Evolutionary conservation across 2,113 vertebrate genomes (phyloP).

Genomic region (Bombycilla garrulus): DNA sequence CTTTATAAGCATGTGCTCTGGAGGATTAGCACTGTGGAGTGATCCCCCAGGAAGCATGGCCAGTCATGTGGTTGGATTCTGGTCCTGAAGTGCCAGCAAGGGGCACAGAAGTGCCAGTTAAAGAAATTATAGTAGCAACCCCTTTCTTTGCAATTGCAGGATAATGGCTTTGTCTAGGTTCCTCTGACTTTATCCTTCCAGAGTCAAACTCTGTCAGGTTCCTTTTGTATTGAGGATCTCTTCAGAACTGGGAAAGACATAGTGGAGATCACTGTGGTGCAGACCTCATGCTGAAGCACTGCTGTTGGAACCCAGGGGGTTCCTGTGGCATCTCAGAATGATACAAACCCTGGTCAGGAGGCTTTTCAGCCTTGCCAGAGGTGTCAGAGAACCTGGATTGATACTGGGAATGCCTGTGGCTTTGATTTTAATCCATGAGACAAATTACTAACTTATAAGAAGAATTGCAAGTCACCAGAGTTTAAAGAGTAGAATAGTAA

Average conservation of each 20-base stretch:
- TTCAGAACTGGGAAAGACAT: neutral
- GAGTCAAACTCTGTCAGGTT: fast-evolving
- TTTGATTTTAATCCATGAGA: no score
- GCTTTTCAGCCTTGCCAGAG: no score
- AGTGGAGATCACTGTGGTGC: neutral
- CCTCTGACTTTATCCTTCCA: neutral
- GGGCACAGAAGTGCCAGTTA: neutral
- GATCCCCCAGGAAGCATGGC: neutral
- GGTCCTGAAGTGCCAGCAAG: neutral
- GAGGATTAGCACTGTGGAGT: slow-evolving; percentile 5
- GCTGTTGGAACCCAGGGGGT: no score
- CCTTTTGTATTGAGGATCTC: neutral
- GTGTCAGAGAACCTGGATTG: no score
- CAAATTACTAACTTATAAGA: no score
- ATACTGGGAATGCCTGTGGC: no score
- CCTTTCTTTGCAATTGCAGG: neutral
- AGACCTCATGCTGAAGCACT: neutral
- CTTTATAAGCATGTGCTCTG: neutral
- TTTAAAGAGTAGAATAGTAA: no score
- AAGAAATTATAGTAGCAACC: neutral
- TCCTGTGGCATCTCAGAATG: no score
- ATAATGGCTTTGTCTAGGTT: neutral
- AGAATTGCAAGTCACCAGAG: no score
- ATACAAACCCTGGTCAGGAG: no score
- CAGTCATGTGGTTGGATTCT: slow-evolving; percentile 14